Evolutionary conservation across 2,888 invertebrate species (phyloP), one percentile per base, ranked within the genome.

Genomic region (Drosophila basisetae): DNA sequence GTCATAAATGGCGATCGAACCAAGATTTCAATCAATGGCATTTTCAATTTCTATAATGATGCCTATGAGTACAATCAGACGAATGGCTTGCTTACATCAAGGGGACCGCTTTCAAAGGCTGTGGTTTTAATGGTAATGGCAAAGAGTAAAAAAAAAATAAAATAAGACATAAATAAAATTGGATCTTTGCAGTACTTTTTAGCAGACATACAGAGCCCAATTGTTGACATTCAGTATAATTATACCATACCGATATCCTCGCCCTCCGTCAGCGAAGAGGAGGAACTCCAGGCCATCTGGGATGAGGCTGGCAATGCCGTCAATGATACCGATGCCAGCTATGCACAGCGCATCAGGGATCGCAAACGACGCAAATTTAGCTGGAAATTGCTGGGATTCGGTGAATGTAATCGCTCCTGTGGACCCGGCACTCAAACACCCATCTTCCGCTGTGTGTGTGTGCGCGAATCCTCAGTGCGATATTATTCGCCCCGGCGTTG

Each of bases 1-100:
- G 95, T 98, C 79, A 94, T 98, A 87, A 98, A 98, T 90, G 97
- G 97, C 0, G 96, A 96, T 94, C 95, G 95, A 68, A 94, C 96
- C 4, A 69, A 66, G 33, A 54, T 73, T 68, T 96, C 96, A 84
- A 95, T 95, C 84, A 95, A 96, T 75, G 95, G 96, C 22, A 94
- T 94, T 63, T 96, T 96, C 89, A 95, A 96, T 76, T 96, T 95
- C 64, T 96, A 96, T 22, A 97, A 97, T 7, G 96, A 97, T 25
- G 94, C 95, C 69, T 97, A 97, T 93, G 94, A 95, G 56, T 98
- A 98, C 94, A 94, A 95, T 75, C 95, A 96, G 70, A 96, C 95
- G 78, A 61, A 77, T 22, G 85, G 89, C 28, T 66, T 71, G 37
- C 79, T 92, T 0, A 76, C 77, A 10, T 68, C 91, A 2, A 90